Base-by-base conservation (phyloP, 2,797 vertebrate species). In the Sparidentex hasta region DNA sequence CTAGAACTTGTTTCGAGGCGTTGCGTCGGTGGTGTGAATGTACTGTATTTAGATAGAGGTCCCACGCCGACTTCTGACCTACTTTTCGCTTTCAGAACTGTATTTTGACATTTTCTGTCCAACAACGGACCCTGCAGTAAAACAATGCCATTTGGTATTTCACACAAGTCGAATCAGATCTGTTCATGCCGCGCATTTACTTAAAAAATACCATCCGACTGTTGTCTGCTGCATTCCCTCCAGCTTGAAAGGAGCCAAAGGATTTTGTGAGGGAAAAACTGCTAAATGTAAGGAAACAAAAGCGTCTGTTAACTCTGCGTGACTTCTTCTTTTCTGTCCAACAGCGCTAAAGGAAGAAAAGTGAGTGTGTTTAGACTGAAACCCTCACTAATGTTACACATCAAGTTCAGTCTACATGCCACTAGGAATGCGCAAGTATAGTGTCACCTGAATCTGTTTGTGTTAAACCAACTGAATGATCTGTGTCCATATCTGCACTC, bases 61-160 rank as follows among this genome's bases (percentile, higher is more conserved):
- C 76, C 69, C 72, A 70, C 56, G 82, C 54, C 51, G 43, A 67
- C 68, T 73, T 76, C 76, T 87, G 71, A 69, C 85, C 87, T 81
- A 79, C 72, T 83, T 88, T 33, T 44, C 57, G 67, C 47, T 73
- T 59, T 67, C n/a, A 58, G 56, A 76, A 41, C 23, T 56, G 43
- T 82, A 75, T 90, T 90, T 89, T 87, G 87, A 92, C 84, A 82
- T 88, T 85, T 87, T 70, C 72, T 72, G 71, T 89, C 81, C 59
- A 43, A 82, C 77, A 65, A 65, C 4, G 20, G 87, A 78, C 62
- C 78, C 78, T 41, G 69, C 75, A 82, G 83, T 89, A 74, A 72
- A 85, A 81, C 51, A 51, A 29, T 65, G 57, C 25, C 50, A 64
- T 88, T 81, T 82, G 58, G 47, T 74, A 67, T 84, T 81, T 87